Base-by-base conservation (phyloP, 2,113 vertebrate species). In the Trinectes maculatus region DNA sequence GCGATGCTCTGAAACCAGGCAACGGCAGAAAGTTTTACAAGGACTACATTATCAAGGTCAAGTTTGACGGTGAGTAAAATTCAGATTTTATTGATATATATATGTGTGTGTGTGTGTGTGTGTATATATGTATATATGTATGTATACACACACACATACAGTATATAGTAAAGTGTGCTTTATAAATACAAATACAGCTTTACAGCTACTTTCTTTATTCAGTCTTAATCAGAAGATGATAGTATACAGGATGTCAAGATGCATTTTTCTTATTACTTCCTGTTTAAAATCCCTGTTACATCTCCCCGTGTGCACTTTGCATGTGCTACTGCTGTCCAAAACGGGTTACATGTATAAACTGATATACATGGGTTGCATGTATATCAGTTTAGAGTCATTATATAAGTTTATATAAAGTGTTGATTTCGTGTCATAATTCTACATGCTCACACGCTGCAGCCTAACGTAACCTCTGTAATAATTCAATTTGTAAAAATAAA, bases 21-120 rank as follows among this genome's bases (percentile, higher is more conserved):
- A 97, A 96, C 0, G 98, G 98, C 60, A 94, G 95, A 29, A 95
- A 89, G 72, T 96, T 99, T 88, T 99, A 99, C 92, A 94, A 95
- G 67, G 98, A 99, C 75, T 99, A 96, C 84, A 95, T 99, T 74
- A 94, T 99, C 81, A 98, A 98, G 13, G 95, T 96, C 78, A 97
- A 98, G 76, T 96, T 98, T 87, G 95, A 98, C 0, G 96, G 98
- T 99, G 91, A 96, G 95, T 89, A 25, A 71, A 70, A 25, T 53
- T 11, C 37, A 39, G 1, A 49, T 37, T n/a, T n/a, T n/a, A n/a
- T n/a, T n/a, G n/a, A n/a, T n/a, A n/a, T n/a, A n/a, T n/a, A n/a
- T n/a, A n/a, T n/a, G n/a, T n/a, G n/a, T n/a, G n/a, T n/a, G n/a
- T n/a, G n/a, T n/a, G n/a, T n/a, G n/a, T n/a, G n/a, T n/a, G n/a